Percentiles rank a stretch among this genome's conserved stretches.
phyloP scores from a whole-genome alignment of 2,797 vertebrate species.

The Sebastes paucispinis region DNA sequence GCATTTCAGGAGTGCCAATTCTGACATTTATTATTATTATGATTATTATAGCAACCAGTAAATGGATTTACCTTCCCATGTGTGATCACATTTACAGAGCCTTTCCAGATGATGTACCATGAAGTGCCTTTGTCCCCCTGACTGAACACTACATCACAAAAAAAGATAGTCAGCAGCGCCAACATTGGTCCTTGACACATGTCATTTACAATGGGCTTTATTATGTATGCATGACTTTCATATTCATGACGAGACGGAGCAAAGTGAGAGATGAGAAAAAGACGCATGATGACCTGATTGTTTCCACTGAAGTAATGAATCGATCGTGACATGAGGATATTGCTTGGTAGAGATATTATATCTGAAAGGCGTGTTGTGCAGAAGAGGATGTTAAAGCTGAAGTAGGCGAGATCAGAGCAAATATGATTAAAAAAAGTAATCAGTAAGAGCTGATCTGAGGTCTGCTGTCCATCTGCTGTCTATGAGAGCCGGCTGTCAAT shows the following conservation, averaged over 20 bases:
- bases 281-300: not conserved
- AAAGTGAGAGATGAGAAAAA: not conserved
- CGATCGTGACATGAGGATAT: not conserved
- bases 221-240: conserved; percentile 1
- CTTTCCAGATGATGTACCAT: conserved; percentile 99
- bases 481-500: too few species aligned
- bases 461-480: too few species aligned
- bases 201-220: not conserved
- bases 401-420: too few species aligned
- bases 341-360: not conserved
- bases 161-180: not conserved
- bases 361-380: not conserved
- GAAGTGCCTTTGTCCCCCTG: conserved; percentile 97
- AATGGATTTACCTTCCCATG: conserved; percentile 88
- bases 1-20: not conserved
- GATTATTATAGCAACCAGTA: not conserved
- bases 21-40: not conserved
- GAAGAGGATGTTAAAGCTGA: not conserved
- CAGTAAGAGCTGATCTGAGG: too few species aligned
- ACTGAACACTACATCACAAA: conserved; percentile 88
- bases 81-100: conserved; percentile 96
- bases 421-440: too few species aligned
- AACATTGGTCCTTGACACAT: not conserved
- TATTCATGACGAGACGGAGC: not conserved
- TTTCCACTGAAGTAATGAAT: not conserved